Evolutionary conservation across 2,797 vertebrate species (phyloP).

Genomic region (Falco cherrug): DNA sequence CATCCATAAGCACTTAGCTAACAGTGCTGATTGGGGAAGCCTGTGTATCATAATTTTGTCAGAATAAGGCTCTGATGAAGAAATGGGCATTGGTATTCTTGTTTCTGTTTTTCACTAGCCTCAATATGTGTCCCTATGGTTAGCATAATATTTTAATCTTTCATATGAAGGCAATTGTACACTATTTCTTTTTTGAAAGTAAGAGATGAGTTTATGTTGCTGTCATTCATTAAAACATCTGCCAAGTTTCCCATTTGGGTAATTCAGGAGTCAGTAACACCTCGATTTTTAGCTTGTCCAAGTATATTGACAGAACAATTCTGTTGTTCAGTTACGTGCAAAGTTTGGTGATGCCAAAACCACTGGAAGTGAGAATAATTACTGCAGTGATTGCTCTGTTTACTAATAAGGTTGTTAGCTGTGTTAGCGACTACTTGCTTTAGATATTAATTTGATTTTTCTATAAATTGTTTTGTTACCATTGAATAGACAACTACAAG

Average conservation of each 20-base stretch:
- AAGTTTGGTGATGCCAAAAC: not conserved
- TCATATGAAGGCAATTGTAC: accelerated
- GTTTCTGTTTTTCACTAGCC: accelerated
- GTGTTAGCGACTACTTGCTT: not conserved
- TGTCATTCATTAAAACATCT: not conserved
- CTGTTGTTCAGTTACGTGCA: not conserved
- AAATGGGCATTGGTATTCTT: not conserved
- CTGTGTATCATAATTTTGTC: not conserved
- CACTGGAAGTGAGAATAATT: not conserved
- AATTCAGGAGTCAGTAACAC: not conserved
- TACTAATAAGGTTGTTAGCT: not conserved
- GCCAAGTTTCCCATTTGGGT: not conserved
- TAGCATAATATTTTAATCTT: not conserved
- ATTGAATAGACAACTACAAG: not conserved
- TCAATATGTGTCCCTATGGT: accelerated
- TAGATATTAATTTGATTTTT: not conserved
- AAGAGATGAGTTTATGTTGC: not conserved
- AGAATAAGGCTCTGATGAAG: not conserved
- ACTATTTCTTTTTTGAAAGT: not conserved
- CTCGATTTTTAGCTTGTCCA: not conserved
- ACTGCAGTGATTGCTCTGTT: not conserved
- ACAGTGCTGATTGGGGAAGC: not conserved
- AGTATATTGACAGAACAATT: not conserved
- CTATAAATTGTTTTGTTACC: not conserved
- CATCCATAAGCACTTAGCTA: accelerated